phyloP scores from a whole-genome alignment of 2,113 vertebrate genomes.

The Sphyrna mokarran region DNA sequence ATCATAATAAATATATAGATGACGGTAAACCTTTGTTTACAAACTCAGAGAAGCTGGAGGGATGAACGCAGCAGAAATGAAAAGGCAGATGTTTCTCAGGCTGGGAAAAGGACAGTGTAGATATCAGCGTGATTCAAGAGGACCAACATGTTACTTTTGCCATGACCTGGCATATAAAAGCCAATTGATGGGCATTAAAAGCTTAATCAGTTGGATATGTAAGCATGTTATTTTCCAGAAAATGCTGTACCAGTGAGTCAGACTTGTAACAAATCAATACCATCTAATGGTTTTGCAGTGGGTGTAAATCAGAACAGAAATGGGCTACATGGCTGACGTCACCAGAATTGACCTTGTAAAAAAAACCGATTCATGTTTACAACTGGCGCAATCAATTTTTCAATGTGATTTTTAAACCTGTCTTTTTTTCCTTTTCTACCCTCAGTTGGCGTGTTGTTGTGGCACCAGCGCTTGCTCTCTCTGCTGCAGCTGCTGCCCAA shows the following conservation, averaged over 20 bases:
- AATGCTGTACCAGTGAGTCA: no score
- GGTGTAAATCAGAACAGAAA: neutral
- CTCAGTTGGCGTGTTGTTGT: constrained; percentile 90
- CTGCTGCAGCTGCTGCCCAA: constrained; percentile 87
- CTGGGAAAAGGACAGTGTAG: no score
- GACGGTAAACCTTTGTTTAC: neutral
- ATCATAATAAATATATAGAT: neutral
- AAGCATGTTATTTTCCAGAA: no score
- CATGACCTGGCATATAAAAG: no score
- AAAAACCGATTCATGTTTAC: neutral
- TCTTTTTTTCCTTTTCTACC: constrained; percentile 40
- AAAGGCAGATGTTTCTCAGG: no score
- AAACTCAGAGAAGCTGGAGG: neutral
- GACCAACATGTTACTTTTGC: no score
- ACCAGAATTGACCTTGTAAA: neutral
- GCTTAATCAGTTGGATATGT: no score
- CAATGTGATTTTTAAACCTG: neutral
- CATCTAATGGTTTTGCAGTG: no score
- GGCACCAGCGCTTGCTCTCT: constrained; percentile 77
- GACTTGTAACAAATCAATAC: no score
- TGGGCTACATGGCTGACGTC: neutral
- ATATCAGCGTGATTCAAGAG: no score
- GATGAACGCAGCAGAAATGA: neutral
- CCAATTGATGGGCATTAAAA: no score
- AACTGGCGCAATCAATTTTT: neutral